A percentile compares a stretch with the other conserved stretches of the same genome.
Evolutionary conservation across 1,140 invertebrate species (phyloP).

Genomic region (Trichonephila clavipes): DNA sequence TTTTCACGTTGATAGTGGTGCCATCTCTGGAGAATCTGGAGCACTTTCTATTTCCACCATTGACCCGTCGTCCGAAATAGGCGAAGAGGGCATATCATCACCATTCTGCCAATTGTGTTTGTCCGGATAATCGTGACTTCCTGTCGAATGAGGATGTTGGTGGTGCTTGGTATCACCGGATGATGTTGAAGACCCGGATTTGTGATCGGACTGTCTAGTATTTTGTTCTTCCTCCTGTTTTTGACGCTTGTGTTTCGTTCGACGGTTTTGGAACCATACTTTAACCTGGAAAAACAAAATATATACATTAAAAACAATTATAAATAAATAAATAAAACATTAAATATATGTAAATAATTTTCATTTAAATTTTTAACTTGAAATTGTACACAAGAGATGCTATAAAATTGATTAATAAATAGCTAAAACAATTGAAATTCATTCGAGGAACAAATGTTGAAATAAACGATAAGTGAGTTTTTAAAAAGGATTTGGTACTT

Average conservation of each 20-base stretch:
- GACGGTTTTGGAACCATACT: slow-evolving; percentile 98
- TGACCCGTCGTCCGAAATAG: slow-evolving; percentile 70
- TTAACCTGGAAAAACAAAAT: slow-evolving; percentile 80
- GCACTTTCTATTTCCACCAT: slow-evolving; percentile 75
- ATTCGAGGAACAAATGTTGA: no score
- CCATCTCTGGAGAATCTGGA: slow-evolving; percentile 70
- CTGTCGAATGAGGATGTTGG: slow-evolving; percentile 45
- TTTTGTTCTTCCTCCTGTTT: slow-evolving; percentile 94
- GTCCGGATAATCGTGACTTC: slow-evolving; percentile 6
- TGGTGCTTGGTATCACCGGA: slow-evolving; percentile 35
- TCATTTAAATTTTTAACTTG: no score
- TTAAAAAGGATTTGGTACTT: no score
- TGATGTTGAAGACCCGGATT: slow-evolving; percentile 12
- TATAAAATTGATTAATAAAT: no score
- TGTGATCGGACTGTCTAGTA: slow-evolving; percentile 47
- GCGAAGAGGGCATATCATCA: slow-evolving; percentile 62
- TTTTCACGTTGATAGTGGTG: slow-evolving; percentile 60
- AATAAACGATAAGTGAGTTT: no score
- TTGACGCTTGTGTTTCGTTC: slow-evolving; percentile 98
- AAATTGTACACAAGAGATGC: no score
- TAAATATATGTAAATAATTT: no score
- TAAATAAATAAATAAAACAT: no score
- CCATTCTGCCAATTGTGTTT: slow-evolving; percentile 63
- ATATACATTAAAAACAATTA: no score
- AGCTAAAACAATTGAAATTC: no score